Evolutionary conservation across 2,113 vertebrate genomes (phyloP), one percentile per base, ranked within the genome.

Genomic region (Andinoacara biseriatus): DNA sequence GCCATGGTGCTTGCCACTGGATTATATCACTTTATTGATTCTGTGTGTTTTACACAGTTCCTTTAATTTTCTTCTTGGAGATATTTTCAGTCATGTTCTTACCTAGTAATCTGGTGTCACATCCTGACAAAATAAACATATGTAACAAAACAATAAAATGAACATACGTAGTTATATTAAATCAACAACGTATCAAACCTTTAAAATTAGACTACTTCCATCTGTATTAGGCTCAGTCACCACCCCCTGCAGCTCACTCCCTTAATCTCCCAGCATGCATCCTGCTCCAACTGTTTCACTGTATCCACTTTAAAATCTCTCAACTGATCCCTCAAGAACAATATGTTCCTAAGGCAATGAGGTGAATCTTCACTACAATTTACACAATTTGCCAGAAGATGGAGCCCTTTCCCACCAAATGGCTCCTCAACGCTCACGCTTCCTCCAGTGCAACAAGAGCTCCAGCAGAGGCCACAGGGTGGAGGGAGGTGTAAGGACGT

Each of bases 251-350:
- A 18, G 69, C 33, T 29, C 60, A 61, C 74, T 76, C 69, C 80
- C 52, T 24, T 75, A 46, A 46, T 83, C 69, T 88, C 85, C 88
- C 81, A 89, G 81, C 76, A 89, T 90, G 84, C 87, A 87, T 49
- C 76, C 49, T 20, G 65, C 38, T 65, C 58, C 78, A 81, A 79
- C 84, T 62, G 76, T 81, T 74, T 46, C 46, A 83, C 80, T 78
- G 52, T 80, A 78, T 83, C 74, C 65, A 74, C 49, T 86, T 90
- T 76, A 82, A 86, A 84, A 86, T 86, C 80, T 72, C 85, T 82
- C 87, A 78, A 84, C 82, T 80, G 82, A 89, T 90, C 87, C 67
- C 78, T 80, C 52, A 82, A 86, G 86, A 82, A 88, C 87, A 90
- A 79, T 77, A 58, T 92, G 91, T 91, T 85, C 82, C 82, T 40